Conservation (phyloP, 2,113 vertebrate genomes). For the Misgurnus anguillicaudatus region DNA sequence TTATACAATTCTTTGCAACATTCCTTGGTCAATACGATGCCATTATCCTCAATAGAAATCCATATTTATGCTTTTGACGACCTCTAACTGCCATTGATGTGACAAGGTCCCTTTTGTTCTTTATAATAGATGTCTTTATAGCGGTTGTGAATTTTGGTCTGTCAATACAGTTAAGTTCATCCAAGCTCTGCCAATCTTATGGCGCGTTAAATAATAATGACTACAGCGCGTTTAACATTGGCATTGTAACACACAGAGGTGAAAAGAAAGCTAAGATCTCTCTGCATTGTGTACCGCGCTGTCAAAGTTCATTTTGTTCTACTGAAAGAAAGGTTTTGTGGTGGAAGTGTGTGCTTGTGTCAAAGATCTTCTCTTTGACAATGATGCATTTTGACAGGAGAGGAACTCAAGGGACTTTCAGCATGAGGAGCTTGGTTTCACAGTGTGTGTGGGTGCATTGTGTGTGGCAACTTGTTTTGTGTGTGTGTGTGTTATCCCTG, state of each 20-base stretch:
- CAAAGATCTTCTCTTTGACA: slow-evolving; percentile 19
- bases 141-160: neutral
- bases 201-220: too few relatives aligned
- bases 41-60: neutral
- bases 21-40: neutral
- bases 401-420: neutral
- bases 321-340: neutral
- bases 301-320: neutral
- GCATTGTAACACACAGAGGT: neutral
- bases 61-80: slow-evolving; percentile 12
- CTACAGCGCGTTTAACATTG: neutral
- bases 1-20: neutral
- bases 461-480: neutral
- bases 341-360: slow-evolving; percentile 22
- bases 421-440: neutral
- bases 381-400: slow-evolving; percentile 25
- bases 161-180: neutral
- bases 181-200: neutral
- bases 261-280: neutral
- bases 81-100: neutral
- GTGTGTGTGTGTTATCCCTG: neutral
- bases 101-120: neutral
- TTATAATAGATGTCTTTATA: neutral
- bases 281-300: neutral
- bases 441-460: neutral